Evolutionary conservation across 2,797 vertebrate species (phyloP).

Genomic region (Rallus crepitans): DNA sequence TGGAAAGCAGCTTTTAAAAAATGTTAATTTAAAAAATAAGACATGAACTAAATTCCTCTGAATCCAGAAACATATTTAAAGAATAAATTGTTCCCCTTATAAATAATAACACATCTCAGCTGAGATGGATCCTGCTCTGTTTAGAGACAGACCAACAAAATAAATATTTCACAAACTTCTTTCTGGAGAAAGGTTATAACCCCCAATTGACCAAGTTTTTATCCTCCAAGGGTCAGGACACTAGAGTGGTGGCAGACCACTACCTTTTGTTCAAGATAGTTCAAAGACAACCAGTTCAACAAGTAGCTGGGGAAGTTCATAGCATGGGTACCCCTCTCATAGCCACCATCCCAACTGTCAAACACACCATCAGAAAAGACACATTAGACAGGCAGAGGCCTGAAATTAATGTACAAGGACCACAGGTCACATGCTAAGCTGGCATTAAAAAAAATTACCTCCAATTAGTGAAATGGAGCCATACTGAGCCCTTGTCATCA

Average conservation of each 20-base stretch:
- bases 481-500: neutral
- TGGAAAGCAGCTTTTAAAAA: neutral
- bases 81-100: neutral
- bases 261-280: neutral
- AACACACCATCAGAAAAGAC: neutral
- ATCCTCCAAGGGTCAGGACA: neutral
- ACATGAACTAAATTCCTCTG: neutral
- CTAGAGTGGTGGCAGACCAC: neutral
- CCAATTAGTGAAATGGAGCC: neutral
- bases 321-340: neutral
- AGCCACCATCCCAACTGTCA: neutral
- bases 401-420: neutral
- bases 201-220: neutral
- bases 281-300: neutral
- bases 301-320: neutral
- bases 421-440: neutral
- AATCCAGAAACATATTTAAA: neutral
- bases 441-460: neutral
- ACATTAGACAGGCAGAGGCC: neutral
- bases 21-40: neutral
- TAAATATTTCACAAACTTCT: neutral
- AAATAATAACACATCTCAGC: neutral
- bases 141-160: neutral
- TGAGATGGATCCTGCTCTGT: neutral
- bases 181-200: neutral